A percentile compares a stretch with the other conserved stretches of the same genome.
Conservation (phyloP, 2,113 vertebrate species). For the Cyanoderma ruficeps region DNA sequence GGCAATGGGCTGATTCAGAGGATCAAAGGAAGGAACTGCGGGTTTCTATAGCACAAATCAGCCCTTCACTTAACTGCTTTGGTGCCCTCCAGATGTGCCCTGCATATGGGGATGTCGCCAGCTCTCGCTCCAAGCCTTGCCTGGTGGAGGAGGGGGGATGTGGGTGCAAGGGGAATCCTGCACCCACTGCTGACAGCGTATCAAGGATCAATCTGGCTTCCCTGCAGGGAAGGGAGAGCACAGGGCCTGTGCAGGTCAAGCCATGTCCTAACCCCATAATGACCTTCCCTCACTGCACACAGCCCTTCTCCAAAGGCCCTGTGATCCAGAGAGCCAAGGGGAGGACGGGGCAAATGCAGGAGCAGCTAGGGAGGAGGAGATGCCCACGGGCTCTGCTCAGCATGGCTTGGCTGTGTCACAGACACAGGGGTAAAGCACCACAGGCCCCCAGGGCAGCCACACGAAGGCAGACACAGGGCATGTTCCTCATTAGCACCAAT, state of each 20-base stretch:
- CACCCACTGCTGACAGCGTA: background rate
- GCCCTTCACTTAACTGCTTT: conserved; percentile 52
- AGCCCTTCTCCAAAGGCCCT: background rate
- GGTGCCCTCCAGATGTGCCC: conserved; percentile 39
- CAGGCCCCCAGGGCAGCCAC: no score
- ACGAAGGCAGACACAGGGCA: background rate
- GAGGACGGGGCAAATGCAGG: rapidly evolving
- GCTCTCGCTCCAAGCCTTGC: background rate
- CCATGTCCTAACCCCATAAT: background rate
- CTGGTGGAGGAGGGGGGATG: background rate
- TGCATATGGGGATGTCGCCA: background rate
- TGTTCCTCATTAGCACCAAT: background rate
- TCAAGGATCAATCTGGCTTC: background rate
- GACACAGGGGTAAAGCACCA: background rate
- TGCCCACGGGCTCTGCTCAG: background rate
- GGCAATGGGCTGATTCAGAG: conserved; percentile 58
- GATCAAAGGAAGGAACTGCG: conserved; percentile 40
- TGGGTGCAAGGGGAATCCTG: background rate
- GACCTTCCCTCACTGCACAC: background rate
- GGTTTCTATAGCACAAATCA: conserved; percentile 41
- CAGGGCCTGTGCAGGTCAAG: background rate
- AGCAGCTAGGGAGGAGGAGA: background rate
- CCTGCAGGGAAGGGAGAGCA: background rate
- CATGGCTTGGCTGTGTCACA: rapidly evolving
- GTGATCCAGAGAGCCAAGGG: rapidly evolving